These are phyloP conservation scores for Drosophila birchii DNA, from an alignment of 2,888 invertebrate species.

Conservation along the genomic window DNA sequence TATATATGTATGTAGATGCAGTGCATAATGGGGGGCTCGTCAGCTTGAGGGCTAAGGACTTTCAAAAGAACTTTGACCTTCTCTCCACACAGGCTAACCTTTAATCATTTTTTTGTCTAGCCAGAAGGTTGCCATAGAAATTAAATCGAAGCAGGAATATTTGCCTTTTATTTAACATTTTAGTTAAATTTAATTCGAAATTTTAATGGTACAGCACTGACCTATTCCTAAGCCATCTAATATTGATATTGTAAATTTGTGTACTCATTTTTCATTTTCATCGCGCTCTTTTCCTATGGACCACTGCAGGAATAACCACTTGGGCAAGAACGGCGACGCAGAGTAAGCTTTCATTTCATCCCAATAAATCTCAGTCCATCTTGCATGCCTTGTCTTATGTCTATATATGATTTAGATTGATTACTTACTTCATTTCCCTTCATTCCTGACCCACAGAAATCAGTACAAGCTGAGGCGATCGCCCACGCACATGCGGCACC, in stretches of 20 bases:
- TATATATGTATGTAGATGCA: neutral
- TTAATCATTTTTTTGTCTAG: neutral
- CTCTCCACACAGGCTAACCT: neutral
- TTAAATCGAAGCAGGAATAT: no score
- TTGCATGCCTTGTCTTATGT: neutral
- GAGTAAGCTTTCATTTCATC: slow-evolving; percentile 61
- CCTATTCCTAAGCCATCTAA: slow-evolving; percentile 1
- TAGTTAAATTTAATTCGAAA: neutral
- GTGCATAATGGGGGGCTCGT: slow-evolving; percentile 5
- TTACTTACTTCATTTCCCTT: neutral
- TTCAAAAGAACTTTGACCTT: slow-evolving; percentile 26
- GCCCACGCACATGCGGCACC: slow-evolving; percentile 84
- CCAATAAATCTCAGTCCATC: neutral
- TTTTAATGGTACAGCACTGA: neutral
- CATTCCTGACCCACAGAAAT: slow-evolving; percentile 70
- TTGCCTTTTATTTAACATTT: neutral
- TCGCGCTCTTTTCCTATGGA: slow-evolving; percentile 2
- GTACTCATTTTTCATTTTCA: slow-evolving; percentile 16
- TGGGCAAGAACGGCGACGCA: slow-evolving; percentile 41
- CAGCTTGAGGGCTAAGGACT: slow-evolving; percentile 7
- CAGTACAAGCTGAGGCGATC: slow-evolving; percentile 84
- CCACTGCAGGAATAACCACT: slow-evolving; percentile 53
- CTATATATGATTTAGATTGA: neutral
- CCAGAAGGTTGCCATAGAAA: neutral
- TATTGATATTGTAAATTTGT: slow-evolving; percentile 6